Base-by-base conservation (phyloP, 2,888 invertebrate species). In the Neoitamus cyanurus region DNA sequence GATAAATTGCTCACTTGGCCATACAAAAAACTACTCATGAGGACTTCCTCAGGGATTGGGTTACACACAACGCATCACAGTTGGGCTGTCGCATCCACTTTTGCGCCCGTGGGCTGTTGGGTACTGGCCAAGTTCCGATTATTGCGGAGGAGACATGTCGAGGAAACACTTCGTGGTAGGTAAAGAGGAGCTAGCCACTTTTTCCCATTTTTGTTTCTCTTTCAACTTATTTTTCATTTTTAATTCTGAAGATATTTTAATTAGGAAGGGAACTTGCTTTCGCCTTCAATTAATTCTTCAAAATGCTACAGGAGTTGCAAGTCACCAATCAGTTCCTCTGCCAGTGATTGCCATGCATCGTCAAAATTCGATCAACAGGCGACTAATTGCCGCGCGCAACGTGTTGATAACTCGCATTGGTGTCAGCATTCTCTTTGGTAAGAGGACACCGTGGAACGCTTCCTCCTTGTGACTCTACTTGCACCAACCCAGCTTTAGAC, bases 11-110 rank as follows among this genome's bases (percentile, higher is more conserved):
- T 83, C 69, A 83, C 69, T 83, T 83, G 83, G 42, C 28, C 83
- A 83, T 20, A 42, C 83, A 83, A 69, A 83, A 73, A 84, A 75
- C 34, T 84, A 77, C 37, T 75, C 75, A 84, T 58, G 84, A 75
- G 58, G 72, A 84, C 75, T 84, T 84, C 84, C 84, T 75, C 68
- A 15, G 58, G 75, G 75, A 75, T 84, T 68, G 36, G 28, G 13
- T 84, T 84, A 36, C 84, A 84, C 34, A n/a, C 83, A 25, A 9
- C 58, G 58, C 58, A 58, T 58, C 78, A 11, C 78, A 58, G 75
- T 75, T 75, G 75, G 58, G 20, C 58, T 20, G 58, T 58, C 58
- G 58, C 58, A 58, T 58, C 58, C 58, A 58, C 20, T 58, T 25
- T 25, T 58, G 58, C 42, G 42, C 2, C 58, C 58, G 25, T 58